phyloP scores from a whole-genome alignment of 2,797 vertebrate genomes.

The Sebastolobus altivelis region DNA sequence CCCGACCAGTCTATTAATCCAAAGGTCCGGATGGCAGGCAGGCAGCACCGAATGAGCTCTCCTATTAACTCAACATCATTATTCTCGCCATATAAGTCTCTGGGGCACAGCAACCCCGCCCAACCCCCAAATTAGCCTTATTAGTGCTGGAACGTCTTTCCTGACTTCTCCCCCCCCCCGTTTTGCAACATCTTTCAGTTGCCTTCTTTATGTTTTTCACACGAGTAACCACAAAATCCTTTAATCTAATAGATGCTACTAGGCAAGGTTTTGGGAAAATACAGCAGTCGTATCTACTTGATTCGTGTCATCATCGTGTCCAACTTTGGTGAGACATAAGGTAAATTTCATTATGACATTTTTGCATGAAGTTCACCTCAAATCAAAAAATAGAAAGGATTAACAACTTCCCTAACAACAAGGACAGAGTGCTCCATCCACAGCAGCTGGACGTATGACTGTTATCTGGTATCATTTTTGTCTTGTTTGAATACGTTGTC shows the following conservation, averaged over 20 bases:
- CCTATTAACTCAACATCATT: conserved; percentile 80
- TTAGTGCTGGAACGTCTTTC: conserved; percentile 55
- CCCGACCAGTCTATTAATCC: conserved; percentile 71
- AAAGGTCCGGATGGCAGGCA: conserved; percentile 66
- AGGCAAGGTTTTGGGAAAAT: not conserved
- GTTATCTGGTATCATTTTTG: not conserved
- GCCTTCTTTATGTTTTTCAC: conserved; percentile 13
- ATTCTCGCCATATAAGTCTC: conserved; percentile 59
- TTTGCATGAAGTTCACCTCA: not conserved
- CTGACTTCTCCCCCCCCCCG: not conserved
- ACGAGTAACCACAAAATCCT: not conserved
- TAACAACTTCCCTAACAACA: not conserved
- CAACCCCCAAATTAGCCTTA: conserved; percentile 72
- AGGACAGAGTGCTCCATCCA: not conserved
- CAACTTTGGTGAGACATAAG: not conserved
- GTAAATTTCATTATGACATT: not conserved
- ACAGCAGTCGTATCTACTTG: not conserved
- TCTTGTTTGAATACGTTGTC: not conserved
- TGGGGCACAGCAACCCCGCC: conserved; percentile 29
- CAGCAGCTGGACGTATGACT: no score
- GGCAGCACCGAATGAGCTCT: conserved; percentile 71
- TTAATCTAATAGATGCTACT: not conserved
- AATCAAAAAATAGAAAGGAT: not conserved
- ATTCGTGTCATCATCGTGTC: not conserved
- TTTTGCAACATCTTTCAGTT: not conserved